Evolutionary conservation across 1,140 invertebrate species (phyloP).

Genomic region (Solenopsis invicta): DNA sequence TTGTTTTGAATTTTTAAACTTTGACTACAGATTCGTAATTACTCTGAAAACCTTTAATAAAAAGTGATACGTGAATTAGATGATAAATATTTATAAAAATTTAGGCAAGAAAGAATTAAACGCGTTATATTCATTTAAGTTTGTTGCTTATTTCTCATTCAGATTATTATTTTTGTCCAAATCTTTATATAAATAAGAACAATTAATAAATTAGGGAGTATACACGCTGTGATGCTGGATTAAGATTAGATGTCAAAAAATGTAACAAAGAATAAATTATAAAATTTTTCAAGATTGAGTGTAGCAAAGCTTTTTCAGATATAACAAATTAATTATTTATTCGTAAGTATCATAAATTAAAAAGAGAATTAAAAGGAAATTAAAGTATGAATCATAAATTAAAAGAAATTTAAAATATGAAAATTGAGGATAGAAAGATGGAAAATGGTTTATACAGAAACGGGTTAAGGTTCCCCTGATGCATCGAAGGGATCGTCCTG

Average conservation of each 20-base stretch:
- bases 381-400: background rate
- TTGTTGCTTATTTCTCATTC: background rate
- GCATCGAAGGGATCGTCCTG: constrained; percentile 77
- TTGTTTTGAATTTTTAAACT: no score
- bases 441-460: constrained; percentile 61
- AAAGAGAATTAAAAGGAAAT: background rate
- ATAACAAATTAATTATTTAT: no score
- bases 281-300: background rate
- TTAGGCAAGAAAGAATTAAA: no score
- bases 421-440: constrained; percentile 41
- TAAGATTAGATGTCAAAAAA: background rate
- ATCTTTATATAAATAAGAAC: background rate
- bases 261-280: background rate
- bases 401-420: background rate
- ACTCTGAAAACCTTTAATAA: no score
- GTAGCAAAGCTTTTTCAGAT: no score
- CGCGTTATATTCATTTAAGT: background rate
- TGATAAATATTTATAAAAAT: no score
- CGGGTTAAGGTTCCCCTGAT: constrained; percentile 60
- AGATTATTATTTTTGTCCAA: background rate
- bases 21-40: no score
- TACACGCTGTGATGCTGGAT: background rate
- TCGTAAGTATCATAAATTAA: no score
- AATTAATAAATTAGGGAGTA: background rate
- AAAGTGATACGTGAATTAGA: no score